phyloP scores from a whole-genome alignment of 2,797 vertebrate species.

The Lateolabrax maculatus region DNA sequence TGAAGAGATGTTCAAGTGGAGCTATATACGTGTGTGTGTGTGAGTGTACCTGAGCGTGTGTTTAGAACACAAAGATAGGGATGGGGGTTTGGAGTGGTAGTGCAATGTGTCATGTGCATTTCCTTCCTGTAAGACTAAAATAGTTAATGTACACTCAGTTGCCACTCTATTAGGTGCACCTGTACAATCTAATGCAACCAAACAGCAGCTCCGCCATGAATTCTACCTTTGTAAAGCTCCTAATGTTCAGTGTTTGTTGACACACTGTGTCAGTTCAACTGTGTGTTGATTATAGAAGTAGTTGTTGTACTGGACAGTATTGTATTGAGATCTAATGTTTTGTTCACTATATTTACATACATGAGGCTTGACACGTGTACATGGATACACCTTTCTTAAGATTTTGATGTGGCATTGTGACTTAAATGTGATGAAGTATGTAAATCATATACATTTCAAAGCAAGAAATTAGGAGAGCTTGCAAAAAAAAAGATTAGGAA shows the following conservation, averaged over 20 bases:
- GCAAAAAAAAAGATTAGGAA: not conserved
- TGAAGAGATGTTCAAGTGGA: conserved; percentile 35
- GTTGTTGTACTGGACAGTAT: not conserved
- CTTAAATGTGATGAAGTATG: not conserved
- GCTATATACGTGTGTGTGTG: not conserved
- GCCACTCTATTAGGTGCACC: not conserved
- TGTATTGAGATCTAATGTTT: not conserved
- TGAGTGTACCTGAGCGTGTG: not conserved
- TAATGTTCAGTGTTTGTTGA: not conserved
- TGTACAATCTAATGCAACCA: not conserved
- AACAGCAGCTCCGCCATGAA: not conserved
- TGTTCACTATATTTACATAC: not conserved
- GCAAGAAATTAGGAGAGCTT: not conserved
- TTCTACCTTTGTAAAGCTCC: not conserved
- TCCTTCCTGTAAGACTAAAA: conserved; percentile 19
- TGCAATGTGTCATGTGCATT: conserved; percentile 8
- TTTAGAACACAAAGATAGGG: not conserved
- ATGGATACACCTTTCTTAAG: not conserved
- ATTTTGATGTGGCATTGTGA: not conserved
- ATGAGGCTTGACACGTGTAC: no score
- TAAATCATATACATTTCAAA: not conserved
- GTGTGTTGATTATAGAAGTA: not conserved
- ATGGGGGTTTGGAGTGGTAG: not conserved
- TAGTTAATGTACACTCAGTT: not conserved
- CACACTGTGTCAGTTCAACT: not conserved